Conservation (phyloP, 2,797 vertebrate species). For the Bufotes viridis region DNA sequence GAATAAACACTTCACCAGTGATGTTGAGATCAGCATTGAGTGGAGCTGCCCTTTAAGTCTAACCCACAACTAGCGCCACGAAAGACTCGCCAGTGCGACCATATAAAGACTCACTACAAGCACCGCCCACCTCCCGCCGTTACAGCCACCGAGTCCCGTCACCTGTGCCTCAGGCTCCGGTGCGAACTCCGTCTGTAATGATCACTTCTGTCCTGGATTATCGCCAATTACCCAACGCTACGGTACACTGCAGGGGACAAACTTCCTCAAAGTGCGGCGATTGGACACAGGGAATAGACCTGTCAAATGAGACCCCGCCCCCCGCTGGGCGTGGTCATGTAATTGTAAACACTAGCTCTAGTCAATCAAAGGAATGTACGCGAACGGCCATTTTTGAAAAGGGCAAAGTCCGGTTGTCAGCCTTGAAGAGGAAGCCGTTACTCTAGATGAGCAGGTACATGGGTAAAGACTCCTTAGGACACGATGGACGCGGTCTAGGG, state of each 20-base stretch:
- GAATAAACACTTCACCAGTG: neutral
- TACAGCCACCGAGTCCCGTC: neutral
- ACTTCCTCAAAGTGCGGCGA: neutral
- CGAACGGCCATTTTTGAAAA: conserved; percentile 9
- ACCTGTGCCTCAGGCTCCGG: conserved; percentile 9
- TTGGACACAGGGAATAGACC: neutral
- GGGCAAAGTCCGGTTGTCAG: neutral
- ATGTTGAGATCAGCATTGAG: neutral
- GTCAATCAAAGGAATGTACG: neutral
- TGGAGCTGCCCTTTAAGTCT: neutral
- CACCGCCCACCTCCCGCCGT: neutral
- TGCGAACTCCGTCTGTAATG: neutral
- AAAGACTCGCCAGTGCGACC: neutral
- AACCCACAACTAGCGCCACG: neutral
- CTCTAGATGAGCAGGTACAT: neutral
- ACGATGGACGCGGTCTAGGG: neutral
- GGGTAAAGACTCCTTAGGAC: neutral
- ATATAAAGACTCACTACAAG: neutral
- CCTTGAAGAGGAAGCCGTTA: neutral
- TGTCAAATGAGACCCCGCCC: neutral
- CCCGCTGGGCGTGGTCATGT: neutral
- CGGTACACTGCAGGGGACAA: neutral
- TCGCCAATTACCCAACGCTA: neutral
- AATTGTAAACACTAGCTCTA: neutral
- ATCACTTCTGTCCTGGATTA: conserved; percentile 33